Evolutionary conservation across 2,888 invertebrate species (phyloP).

Genomic region (Escarpia spicata): DNA sequence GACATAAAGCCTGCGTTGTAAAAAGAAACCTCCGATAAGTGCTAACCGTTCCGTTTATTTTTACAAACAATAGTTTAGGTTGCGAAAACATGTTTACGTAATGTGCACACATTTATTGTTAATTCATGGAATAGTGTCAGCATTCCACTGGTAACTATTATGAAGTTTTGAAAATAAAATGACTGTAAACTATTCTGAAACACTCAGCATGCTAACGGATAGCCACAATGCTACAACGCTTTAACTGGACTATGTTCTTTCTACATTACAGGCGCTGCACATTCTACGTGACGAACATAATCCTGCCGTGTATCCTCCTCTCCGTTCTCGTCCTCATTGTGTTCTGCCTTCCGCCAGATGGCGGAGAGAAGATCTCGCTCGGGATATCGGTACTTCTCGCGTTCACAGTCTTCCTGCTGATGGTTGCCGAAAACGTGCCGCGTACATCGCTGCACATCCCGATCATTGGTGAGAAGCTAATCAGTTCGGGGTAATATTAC

Average conservation of each 20-base stretch:
- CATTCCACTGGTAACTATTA: not conserved
- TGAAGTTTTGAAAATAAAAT: not conserved
- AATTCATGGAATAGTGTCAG: not conserved
- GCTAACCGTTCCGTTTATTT: too few relatives aligned
- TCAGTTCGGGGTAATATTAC: too few relatives aligned
- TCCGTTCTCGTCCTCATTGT: conserved; percentile 52
- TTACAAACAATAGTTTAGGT: too few relatives aligned
- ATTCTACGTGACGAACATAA: conserved; percentile 50
- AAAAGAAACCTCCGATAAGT: too few relatives aligned
- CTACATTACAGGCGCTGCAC: conserved; percentile 34
- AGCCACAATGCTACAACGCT: not conserved
- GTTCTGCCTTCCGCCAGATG: conserved; percentile 56
- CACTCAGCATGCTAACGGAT: not conserved
- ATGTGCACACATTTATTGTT: not conserved
- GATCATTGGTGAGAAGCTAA: conserved; percentile 44
- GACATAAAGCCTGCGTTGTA: too few relatives aligned
- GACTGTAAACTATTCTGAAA: not conserved
- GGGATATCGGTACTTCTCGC: conserved; percentile 51
- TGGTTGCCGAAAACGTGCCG: conserved; percentile 55
- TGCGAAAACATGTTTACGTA: not conserved
- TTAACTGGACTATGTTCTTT: not conserved
- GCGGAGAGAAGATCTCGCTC: conserved; percentile 53
- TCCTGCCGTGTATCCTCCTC: conserved; percentile 51
- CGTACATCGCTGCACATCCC: conserved; percentile 50
- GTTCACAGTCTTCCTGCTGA: conserved; percentile 53